Percentiles rank a stretch among this genome's conserved stretches.
These are phyloP conservation scores for Cottus gobio DNA, from an alignment of 2,113 vertebrate species.

Conservation along the genomic window DNA sequence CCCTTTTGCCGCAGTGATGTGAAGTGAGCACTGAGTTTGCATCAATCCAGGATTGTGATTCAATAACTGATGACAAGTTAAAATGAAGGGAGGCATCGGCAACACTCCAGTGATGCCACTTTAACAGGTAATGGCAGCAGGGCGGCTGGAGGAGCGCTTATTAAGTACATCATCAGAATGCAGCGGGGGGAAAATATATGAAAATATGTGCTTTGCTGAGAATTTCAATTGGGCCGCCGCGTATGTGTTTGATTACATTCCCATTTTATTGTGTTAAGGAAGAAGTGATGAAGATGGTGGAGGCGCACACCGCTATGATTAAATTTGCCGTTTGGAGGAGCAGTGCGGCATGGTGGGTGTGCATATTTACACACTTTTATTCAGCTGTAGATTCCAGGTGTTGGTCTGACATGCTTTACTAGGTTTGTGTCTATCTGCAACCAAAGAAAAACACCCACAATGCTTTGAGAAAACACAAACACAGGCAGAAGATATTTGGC, in stretches of 20 bases:
- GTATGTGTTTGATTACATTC: conserved; percentile 52
- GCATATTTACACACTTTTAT: conserved; percentile 37
- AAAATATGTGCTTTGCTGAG: neutral
- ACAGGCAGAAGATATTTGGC: neutral
- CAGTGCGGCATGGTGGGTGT: conserved; percentile 27
- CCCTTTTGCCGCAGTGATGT: neutral
- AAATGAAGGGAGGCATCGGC: conserved; percentile 27
- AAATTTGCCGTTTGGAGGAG: conserved; percentile 19
- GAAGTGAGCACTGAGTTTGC: neutral
- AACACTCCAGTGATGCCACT: neutral
- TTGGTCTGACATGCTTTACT: conserved; percentile 20
- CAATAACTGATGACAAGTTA: conserved; percentile 9
- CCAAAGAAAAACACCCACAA: conserved; percentile 17
- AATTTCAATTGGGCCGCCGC: conserved; percentile 35
- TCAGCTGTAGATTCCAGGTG: conserved; percentile 33
- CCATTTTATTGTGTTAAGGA: conserved; percentile 48
- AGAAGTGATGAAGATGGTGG: conserved; percentile 34
- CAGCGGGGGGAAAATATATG: neutral
- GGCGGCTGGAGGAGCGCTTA: neutral
- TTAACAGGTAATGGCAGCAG: conserved; percentile 11
- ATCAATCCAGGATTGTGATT: conserved; percentile 2
- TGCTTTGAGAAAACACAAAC: conserved; percentile 9
- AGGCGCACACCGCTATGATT: conserved; percentile 30
- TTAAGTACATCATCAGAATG: conserved; percentile 10
- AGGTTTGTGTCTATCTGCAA: conserved; percentile 8